phyloP scores from a whole-genome alignment of 2,888 invertebrate genomes.

The Leptinotarsa peninsularis region DNA sequence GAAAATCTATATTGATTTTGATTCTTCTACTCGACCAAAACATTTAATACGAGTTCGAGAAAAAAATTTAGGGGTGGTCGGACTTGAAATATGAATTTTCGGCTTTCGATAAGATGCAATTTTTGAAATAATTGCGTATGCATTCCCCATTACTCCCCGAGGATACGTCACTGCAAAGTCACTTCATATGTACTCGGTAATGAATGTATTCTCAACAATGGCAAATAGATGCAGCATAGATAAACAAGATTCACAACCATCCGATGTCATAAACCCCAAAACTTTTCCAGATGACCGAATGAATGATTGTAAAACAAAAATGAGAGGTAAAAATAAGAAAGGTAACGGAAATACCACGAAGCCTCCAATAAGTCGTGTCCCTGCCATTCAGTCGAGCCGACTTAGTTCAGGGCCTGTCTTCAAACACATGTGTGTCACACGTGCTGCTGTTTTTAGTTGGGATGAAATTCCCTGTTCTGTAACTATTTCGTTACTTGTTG shows the following conservation, averaged over 20 bases:
- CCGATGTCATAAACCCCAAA: background rate
- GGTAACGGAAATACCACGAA: conserved; percentile 41
- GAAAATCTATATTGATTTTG: too few species aligned
- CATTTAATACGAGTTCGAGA: too few species aligned
- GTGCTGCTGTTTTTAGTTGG: conserved; percentile 54
- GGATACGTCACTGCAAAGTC: background rate
- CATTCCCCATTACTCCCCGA: too few species aligned
- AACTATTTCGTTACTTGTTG: conserved; percentile 19
- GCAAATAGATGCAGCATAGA: conserved; percentile 1
- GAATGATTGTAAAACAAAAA: conserved; percentile 21
- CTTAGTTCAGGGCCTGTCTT: conserved; percentile 30
- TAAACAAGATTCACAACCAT: background rate
- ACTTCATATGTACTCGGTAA: background rate
- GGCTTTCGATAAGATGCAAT: too few species aligned
- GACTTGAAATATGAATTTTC: too few species aligned
- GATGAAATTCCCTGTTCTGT: conserved; percentile 25
- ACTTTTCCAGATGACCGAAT: conserved; percentile 24
- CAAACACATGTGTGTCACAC: conserved; percentile 57
- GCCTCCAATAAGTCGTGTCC: conserved; percentile 33
- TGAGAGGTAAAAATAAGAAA: conserved; percentile 32
- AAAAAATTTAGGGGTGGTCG: too few species aligned
- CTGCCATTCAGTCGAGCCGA: conserved; percentile 29
- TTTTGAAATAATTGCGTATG: too few species aligned
- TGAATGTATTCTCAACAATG: background rate
- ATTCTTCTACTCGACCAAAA: too few species aligned